Evolutionary conservation across 1,140 invertebrate species (phyloP).

Genomic region (Bombus picipes): DNA sequence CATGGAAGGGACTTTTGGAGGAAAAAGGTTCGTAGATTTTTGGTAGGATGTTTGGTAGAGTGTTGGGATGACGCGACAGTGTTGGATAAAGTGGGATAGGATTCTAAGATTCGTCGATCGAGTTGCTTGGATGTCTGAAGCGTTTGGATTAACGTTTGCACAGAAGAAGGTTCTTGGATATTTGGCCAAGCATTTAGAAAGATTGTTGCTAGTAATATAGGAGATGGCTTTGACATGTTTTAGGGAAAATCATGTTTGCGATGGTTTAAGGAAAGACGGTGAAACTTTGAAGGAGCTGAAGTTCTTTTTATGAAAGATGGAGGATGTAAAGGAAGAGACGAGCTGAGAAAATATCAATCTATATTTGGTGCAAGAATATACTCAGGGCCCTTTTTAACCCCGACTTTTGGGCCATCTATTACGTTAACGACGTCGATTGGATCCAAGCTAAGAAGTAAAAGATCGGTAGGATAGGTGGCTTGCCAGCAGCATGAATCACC

Average conservation of each 20-base stretch:
- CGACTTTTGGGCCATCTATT: background rate
- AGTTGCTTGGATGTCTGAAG: background rate
- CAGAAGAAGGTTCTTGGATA: no score
- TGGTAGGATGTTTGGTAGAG: background rate
- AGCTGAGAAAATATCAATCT: background rate
- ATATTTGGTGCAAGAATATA: background rate
- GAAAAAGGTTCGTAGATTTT: background rate
- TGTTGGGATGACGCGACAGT: no score
- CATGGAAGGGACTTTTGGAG: background rate
- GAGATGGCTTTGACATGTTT: no score
- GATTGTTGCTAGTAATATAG: no score
- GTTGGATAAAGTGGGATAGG: background rate
- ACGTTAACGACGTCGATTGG: background rate
- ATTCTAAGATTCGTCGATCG: background rate
- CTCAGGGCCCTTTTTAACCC: background rate
- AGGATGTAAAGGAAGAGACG: background rate
- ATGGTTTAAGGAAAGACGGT: background rate
- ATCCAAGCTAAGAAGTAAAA: background rate
- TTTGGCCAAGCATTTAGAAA: no score
- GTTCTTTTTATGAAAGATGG: background rate
- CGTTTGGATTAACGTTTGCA: background rate
- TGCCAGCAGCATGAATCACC: conserved; percentile 43
- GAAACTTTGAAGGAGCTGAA: background rate
- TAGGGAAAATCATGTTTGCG: no score
- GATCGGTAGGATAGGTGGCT: conserved; percentile 5